These are phyloP conservation scores for Desmodus rotundus DNA, from an alignment of 2,113 vertebrate genomes.

Conservation along the genomic window DNA sequence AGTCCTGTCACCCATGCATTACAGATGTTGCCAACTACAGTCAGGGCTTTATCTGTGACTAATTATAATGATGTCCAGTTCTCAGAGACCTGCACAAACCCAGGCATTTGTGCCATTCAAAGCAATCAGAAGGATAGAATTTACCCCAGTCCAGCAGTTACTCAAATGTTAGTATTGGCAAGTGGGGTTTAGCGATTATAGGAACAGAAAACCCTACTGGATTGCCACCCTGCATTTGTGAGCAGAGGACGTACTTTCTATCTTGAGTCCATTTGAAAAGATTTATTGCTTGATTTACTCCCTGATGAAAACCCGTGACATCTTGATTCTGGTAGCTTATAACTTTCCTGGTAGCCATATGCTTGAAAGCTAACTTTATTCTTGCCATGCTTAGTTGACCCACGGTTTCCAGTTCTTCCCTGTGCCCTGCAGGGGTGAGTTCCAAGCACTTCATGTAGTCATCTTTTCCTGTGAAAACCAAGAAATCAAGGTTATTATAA, in stretches of 20 bases:
- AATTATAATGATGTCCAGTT: background rate
- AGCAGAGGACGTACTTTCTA: background rate
- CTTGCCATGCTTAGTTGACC: background rate
- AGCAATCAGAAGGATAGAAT: background rate
- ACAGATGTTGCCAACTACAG: background rate
- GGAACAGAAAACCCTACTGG: background rate
- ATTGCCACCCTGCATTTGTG: background rate
- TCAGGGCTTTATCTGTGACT: background rate
- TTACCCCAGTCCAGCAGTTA: background rate
- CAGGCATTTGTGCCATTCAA: background rate
- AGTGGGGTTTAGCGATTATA: background rate
- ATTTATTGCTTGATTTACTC: conserved; percentile 27
- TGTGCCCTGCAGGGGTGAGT: background rate
- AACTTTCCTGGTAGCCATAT: conserved; percentile 43
- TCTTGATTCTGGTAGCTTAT: conserved; percentile 31
- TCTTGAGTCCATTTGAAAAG: background rate
- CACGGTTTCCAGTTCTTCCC: background rate
- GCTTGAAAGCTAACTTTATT: conserved; percentile 17
- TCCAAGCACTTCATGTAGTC: background rate
- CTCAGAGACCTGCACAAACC: background rate
- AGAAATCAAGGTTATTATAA: conserved; percentile 3
- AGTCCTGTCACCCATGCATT: background rate
- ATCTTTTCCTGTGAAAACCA: conserved; percentile 22
- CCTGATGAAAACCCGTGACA: conserved; percentile 16
- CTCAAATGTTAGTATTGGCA: background rate